Evolutionary conservation across 1,140 invertebrate species (phyloP), one percentile per base, ranked within the genome.

Genomic region (Phthorimaea operculella): DNA sequence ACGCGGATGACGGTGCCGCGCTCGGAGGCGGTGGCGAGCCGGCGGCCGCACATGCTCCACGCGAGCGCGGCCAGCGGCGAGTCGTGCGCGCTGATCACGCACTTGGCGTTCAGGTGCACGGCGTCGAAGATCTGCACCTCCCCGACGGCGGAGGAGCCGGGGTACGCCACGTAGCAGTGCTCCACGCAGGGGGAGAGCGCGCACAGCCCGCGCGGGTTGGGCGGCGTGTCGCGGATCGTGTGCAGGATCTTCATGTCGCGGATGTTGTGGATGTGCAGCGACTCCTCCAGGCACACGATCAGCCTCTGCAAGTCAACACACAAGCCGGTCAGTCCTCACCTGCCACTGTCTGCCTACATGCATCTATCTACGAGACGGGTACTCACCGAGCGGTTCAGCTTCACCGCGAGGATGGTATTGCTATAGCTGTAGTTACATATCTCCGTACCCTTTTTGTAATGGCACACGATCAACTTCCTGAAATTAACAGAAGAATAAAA

Each of bases 61-160:
- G 94, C 92, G 62, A 99, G 88, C 34, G 97, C 97, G 58, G 97
- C 98, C 70, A 99, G 87, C 48, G 97, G 95, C 79, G 94, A 96
- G 76, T 99, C 97, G 86, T 99, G 98, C 45, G 98, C 98, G 54
- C 94, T 92, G 66, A 98, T 97, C 92, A 98, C 97, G 54, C 93
- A 96, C 85, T 98, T 97, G 33, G 96, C 94, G 89, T 96, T 93
- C 86, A 99, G 88, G 87, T 98, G 96, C 58, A 94, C 91, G 44
- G 96, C 95, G 88, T 99, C 98, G 81, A 99, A 99, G 76, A 99
- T 97, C 86, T 99, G 97, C 48, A 99, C 95, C 89, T 99, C 96
- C 14, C 97, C 97, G 56, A 94, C 93, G 42, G 92, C 93, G 68
- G 92, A 94, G 64, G 94, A 97, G 57, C 96, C 97, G 44, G 98